phyloP scores from a whole-genome alignment of 2,113 vertebrate species.

The Nothocercus julius region DNA sequence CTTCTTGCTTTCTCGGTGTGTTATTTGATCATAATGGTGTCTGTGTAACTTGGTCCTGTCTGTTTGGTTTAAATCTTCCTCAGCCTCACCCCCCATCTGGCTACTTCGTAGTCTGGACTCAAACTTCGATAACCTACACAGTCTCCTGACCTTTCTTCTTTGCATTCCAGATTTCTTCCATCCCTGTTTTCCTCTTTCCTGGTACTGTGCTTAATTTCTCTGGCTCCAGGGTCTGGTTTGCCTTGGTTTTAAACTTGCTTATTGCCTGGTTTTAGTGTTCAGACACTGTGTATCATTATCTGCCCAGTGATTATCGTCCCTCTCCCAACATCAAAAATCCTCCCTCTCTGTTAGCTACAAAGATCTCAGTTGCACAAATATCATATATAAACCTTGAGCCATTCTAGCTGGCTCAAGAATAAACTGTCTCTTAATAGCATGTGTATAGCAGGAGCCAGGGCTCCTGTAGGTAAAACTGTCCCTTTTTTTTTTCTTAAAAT shows the following conservation, averaged over 20 bases:
- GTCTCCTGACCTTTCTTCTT: background rate
- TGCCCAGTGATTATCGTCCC: background rate
- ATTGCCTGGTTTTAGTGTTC: background rate
- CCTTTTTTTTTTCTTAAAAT: background rate
- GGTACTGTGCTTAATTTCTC: background rate
- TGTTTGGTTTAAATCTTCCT: background rate
- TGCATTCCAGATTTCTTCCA: background rate
- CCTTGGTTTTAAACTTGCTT: background rate
- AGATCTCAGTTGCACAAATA: background rate
- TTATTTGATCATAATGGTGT: background rate
- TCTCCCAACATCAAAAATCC: background rate
- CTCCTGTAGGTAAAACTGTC: background rate
- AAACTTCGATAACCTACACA: background rate
- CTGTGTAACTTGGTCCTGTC: background rate
- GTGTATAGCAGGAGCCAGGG: background rate
- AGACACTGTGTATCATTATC: background rate
- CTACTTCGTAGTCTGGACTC: background rate
- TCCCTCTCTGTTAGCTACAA: background rate
- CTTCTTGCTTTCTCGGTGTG: background rate
- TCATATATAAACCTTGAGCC: background rate
- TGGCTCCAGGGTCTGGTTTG: background rate
- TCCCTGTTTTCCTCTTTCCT: background rate
- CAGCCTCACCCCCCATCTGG: background rate
- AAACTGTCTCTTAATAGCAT: background rate
- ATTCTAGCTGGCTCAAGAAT: background rate